Percentiles rank a stretch among this genome's conserved stretches.
phyloP scores from a whole-genome alignment of 2,113 vertebrate species.

The Cnemophilus loriae region DNA sequence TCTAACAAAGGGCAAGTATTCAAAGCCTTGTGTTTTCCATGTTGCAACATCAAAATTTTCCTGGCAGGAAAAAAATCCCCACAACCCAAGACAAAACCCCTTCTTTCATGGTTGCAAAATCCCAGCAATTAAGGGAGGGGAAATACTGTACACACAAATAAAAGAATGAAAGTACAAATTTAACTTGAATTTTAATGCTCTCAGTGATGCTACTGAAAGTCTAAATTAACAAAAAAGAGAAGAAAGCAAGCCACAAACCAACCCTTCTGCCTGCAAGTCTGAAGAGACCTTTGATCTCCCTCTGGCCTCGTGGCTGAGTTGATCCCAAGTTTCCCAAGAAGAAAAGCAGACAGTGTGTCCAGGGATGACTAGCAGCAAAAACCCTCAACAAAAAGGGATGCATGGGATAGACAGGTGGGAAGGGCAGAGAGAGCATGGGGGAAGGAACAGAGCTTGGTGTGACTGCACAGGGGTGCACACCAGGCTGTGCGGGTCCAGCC shows the following conservation, averaged over 20 bases:
- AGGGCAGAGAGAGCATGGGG: background rate
- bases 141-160: background rate
- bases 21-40: slow-evolving; percentile 40
- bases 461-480: background rate
- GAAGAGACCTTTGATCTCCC: background rate
- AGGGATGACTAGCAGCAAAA: background rate
- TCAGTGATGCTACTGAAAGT: background rate
- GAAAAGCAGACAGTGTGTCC: background rate
- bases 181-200: slow-evolving; percentile 9
- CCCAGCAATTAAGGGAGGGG: background rate
- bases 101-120: slow-evolving; percentile 32
- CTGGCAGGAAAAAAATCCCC: slow-evolving; percentile 49
- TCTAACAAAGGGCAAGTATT: slow-evolving; percentile 45
- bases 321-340: background rate
- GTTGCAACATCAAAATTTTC: slow-evolving; percentile 59
- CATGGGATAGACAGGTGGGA: background rate
- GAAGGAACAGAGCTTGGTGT: background rate
- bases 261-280: background rate
- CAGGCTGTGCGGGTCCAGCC: background rate
- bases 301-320: background rate
- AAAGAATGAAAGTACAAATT: background rate
- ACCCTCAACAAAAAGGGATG: background rate
- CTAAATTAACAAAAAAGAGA: background rate
- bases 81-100: background rate
- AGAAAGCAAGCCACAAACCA: background rate